Percentiles rank a stretch among this genome's conserved stretches.
These are phyloP conservation scores for Charina bottae DNA, from an alignment of 2,113 vertebrate species.

Conservation along the genomic window DNA sequence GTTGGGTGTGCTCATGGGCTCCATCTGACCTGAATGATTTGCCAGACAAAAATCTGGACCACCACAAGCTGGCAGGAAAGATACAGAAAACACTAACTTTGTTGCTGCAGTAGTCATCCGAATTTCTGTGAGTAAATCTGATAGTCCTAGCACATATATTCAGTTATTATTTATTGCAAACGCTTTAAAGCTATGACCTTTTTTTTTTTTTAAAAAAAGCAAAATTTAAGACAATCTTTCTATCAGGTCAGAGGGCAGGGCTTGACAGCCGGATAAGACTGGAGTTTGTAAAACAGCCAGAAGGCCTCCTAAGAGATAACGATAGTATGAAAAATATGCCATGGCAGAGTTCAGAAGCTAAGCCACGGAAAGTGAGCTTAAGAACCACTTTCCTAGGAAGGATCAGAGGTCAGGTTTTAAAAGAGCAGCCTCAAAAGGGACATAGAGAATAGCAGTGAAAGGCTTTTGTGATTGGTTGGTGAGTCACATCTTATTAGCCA, in stretches of 20 bases:
- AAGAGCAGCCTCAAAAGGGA: not conserved
- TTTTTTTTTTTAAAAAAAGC: not conserved
- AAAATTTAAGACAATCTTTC: not conserved
- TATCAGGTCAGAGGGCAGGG: not conserved
- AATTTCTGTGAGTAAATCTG: not conserved
- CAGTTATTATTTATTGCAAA: not conserved
- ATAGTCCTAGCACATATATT: not conserved
- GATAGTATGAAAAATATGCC: not conserved
- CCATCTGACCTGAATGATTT: not conserved
- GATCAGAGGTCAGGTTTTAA: not conserved
- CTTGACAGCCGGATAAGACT: not conserved
- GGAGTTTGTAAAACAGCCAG: not conserved
- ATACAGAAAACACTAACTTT: not conserved
- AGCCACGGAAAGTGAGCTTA: not conserved
- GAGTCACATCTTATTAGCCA: conserved; percentile 30
- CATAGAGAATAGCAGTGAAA: conserved; percentile 11
- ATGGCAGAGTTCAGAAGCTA: not conserved
- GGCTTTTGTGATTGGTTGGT: conserved; percentile 33
- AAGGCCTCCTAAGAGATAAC: not conserved
- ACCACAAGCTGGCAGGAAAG: not conserved
- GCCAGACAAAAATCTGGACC: not conserved
- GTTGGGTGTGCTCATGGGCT: not conserved
- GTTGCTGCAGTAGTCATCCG: not conserved
- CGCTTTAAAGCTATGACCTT: not conserved
- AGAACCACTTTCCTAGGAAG: conserved; percentile 4